A percentile compares a stretch with the other conserved stretches of the same genome.
phyloP scores from a whole-genome alignment of 2,888 invertebrate genomes.

The Sinohyriopsis cumingii region DNA sequence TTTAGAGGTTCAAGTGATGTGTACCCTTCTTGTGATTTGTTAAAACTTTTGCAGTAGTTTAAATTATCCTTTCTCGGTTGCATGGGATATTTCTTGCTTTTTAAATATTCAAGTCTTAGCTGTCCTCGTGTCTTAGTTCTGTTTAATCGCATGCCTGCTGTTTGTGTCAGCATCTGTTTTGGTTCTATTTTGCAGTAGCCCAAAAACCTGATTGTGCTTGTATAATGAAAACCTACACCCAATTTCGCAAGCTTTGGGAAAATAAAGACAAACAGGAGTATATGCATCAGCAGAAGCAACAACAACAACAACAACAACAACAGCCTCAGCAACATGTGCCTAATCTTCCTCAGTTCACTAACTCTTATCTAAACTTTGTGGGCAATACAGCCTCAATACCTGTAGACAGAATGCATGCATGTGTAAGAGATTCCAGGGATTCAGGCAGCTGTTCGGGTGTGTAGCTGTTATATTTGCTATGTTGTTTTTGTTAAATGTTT shows the following conservation, averaged over 20 bases:
- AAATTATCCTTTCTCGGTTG: too few species aligned
- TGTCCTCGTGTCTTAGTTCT: constrained; percentile 13
- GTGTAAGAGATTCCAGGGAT: constrained; percentile 27
- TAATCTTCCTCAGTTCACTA: constrained; percentile 1
- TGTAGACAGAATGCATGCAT: constrained; percentile 8
- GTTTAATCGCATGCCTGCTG: neutral
- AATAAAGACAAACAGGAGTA: constrained; percentile 69
- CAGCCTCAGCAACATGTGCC: constrained; percentile 1
- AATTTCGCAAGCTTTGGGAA: constrained; percentile 70
- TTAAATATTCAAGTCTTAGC: neutral
- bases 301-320: constrained; percentile 31
- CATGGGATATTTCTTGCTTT: too few species aligned
- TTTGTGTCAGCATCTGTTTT: constrained; percentile 6
- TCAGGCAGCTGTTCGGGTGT: constrained; percentile 48
- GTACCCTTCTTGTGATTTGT: too few species aligned
- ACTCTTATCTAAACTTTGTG: constrained; percentile 8
- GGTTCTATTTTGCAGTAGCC: constrained; percentile 59
- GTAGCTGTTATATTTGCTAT: constrained; percentile 19
- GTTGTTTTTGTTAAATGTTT: too few species aligned
- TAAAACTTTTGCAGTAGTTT: too few species aligned
- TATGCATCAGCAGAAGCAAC: constrained; percentile 58
- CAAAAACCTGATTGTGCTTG: constrained; percentile 66
- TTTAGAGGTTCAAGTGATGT: too few species aligned
- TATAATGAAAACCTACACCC: constrained; percentile 70
- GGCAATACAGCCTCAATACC: neutral